Evolutionary conservation across 2,797 vertebrate species (phyloP).

Genomic region (Chaetodon trifasciatus): DNA sequence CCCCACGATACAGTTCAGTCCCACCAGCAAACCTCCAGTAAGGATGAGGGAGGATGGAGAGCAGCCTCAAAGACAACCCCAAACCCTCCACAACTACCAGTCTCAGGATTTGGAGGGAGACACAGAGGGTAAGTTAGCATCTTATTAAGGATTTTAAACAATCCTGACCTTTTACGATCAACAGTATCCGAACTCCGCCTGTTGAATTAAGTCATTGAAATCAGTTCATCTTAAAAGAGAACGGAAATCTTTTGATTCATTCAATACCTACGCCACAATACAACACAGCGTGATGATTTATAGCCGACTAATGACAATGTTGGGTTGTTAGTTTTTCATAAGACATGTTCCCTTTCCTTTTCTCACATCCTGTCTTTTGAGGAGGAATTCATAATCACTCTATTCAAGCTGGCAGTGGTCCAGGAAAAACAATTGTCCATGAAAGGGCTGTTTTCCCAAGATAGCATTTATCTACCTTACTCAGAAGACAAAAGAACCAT

Average conservation of each 20-base stretch:
- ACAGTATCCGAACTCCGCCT: too few relatives aligned
- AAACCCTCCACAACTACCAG: conserved; percentile 74
- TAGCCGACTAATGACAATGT: conserved; percentile 22
- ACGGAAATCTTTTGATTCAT: conserved; percentile 18
- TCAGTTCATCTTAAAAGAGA: conserved; percentile 15
- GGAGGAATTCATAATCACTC: conserved; percentile 70
- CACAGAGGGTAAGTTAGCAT: conserved; percentile 68
- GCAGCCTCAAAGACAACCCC: conserved; percentile 75
- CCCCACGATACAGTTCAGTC: conserved; percentile 80
- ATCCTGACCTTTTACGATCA: conserved; percentile 9
- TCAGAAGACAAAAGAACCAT: conserved; percentile 40
- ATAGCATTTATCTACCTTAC: conserved; percentile 69
- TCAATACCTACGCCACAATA: conserved; percentile 1
- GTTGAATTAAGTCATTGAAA: conserved; percentile 13
- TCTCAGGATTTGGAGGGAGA: conserved; percentile 76
- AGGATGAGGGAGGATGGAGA: conserved; percentile 74
- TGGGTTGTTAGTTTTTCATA: conserved; percentile 23
- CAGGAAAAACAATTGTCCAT: conserved; percentile 70
- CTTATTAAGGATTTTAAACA: background rate
- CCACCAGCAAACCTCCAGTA: conserved; percentile 78
- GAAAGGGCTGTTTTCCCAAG: conserved; percentile 64
- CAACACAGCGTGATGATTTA: conserved; percentile 30
- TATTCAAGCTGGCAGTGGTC: conserved; percentile 62
- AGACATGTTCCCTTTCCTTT: conserved; percentile 43
- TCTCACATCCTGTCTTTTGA: conserved; percentile 70